Evolutionary conservation across 2,888 invertebrate genomes (phyloP).

Genomic region (Bruchidius siliquastri): DNA sequence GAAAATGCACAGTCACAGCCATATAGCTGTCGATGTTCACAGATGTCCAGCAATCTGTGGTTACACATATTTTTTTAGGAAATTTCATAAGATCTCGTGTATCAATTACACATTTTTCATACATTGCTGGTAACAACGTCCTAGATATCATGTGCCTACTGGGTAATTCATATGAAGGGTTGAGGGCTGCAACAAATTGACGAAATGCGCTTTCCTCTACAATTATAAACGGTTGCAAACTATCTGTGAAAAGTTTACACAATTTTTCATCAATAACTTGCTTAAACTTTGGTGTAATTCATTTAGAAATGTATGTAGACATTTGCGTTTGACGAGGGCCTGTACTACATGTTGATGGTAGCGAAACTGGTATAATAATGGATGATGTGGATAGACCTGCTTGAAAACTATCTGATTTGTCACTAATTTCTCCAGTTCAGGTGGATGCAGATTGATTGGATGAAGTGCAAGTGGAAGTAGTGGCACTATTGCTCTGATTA

Average conservation of each 20-base stretch:
- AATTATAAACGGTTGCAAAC: constrained; percentile 12
- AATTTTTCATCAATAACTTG: background rate
- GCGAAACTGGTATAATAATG: too few species aligned
- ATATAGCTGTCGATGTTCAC: background rate
- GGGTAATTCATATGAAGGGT: constrained; percentile 13
- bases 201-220: constrained; percentile 16
- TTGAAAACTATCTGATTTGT: too few species aligned
- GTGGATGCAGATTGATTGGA: too few species aligned
- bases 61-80: constrained; percentile 7
- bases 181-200: constrained; percentile 11
- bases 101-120: constrained; percentile 7
- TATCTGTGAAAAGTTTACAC: background rate
- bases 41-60: background rate
- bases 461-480: too few species aligned
- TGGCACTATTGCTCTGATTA: too few species aligned
- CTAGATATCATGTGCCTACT: constrained; percentile 10
- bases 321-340: too few species aligned
- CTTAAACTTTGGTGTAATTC: too few species aligned
- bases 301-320: too few species aligned
- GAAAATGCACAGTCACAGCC: background rate
- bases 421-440: too few species aligned
- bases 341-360: too few species aligned
- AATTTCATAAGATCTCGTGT: constrained; percentile 5
- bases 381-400: too few species aligned
- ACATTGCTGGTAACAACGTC: constrained; percentile 9